Evolutionary conservation across 2,797 vertebrate species (phyloP), one percentile per base, ranked within the genome.

Genomic region (Lepus townsendii): DNA sequence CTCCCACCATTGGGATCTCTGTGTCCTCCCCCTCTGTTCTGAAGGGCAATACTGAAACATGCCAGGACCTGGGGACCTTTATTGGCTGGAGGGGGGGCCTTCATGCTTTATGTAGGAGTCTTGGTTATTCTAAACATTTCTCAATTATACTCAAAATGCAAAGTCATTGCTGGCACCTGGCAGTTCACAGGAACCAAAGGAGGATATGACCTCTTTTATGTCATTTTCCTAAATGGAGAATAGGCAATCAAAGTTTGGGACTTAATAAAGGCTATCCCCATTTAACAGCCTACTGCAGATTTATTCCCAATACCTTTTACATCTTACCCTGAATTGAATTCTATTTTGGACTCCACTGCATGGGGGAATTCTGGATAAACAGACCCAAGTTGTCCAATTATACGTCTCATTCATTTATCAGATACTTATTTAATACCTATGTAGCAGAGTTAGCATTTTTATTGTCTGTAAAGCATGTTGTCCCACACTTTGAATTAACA

Each of bases 371-470:
- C n/a, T 80, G 78, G 52, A 83, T 16, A 78, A 93, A 78, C 35
- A 32, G 88, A 77, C 17, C 30, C 10, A 62, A 10, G 2, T 82
- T 38, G 10, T 80, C 65, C 76, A 35, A 68, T 62, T 52, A 50
- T 17, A 54, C 35, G 63, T n/a, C 35, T 95, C 80, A 80, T 32
- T 75, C 32, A 72, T 62, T 82, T 62, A 38, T 24, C n/a, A 93
- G 54, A 77, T 57, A 72, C 16, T 78, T 95, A 79, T 52, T 79
- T 79, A 91, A n/a, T 91, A 62, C 42, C 62, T 92, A 14, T 14
- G 22, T 62, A 85, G 68, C 24, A 85, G 68, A 30, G 22, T 35
- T 27, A 60, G 9, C 26, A 26, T 96, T 94, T 91, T 72, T 1
- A 26, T 38, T 95, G n/a, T 95, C 30, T 89, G 22, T 63, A 63